Percentiles rank a stretch among this genome's conserved stretches.
These are phyloP conservation scores for Numenius phaeopus DNA, from an alignment of 2,797 vertebrate genomes.

Conservation along the genomic window DNA sequence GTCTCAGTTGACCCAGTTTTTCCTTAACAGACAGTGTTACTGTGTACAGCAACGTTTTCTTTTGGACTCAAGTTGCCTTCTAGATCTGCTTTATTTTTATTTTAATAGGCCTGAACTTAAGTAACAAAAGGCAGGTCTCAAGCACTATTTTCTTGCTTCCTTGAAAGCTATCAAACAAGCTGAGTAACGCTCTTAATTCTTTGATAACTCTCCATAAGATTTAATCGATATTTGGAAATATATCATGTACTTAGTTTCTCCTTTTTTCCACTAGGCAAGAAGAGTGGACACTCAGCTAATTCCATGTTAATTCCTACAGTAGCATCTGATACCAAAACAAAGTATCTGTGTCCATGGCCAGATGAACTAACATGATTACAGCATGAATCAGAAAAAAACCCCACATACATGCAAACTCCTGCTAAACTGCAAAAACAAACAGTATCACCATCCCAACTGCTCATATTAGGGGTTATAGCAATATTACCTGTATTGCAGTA, in stretches of 20 bases:
- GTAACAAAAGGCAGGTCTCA: background rate
- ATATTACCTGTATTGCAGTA: background rate
- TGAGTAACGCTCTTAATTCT: background rate
- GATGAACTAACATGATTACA: background rate
- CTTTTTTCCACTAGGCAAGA: background rate
- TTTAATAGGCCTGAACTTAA: background rate
- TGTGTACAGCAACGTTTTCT: background rate
- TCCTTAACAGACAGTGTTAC: background rate
- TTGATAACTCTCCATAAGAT: background rate
- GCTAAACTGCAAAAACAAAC: background rate
- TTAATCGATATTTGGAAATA: background rate
- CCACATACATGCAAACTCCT: background rate
- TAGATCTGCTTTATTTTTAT: background rate
- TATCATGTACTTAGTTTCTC: background rate
- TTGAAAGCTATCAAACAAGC: background rate
- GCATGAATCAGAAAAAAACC: background rate
- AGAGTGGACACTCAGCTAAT: background rate
- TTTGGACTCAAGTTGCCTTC: background rate
- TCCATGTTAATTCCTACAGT: background rate
- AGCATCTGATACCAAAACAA: fast-evolving
- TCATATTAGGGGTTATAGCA: fast-evolving
- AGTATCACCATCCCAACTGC: background rate
- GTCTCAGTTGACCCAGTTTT: background rate
- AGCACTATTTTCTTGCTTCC: background rate
- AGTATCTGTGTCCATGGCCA: background rate